Evolutionary conservation across 2,888 invertebrate species (phyloP), one percentile per base, ranked within the genome.

Genomic region (Dascillus cervinus): DNA sequence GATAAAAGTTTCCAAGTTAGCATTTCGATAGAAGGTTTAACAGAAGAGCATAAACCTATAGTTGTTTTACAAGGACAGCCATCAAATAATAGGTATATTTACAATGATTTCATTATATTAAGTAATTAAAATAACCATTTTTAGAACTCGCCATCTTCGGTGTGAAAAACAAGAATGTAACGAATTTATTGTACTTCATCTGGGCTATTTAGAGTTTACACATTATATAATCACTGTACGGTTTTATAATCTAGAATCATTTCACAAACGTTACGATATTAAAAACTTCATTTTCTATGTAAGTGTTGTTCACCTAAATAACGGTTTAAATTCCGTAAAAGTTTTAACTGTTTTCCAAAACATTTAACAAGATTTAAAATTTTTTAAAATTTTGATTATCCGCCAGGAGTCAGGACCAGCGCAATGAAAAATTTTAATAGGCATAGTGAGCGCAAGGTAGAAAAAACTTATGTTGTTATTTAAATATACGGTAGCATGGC

Each of bases 1-100:
- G 89, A 90, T 58, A 87, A 90, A 65, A 82, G 82, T 55, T 92
- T 94, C 59, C 79, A 82, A 63, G 77, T 94, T 31, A 83, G 83
- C 56, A 83, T 92, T 53, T 74, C 79, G 12, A 81, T 91, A 53
- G 83, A 89, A 44, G 90, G 90, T 14, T 70, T 89, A 13, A 73
- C 79, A 3, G 77, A 77, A 40, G 82, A 87, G 50, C 84, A 83
- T 47, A 80, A 78, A 38, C 75, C 82, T 0, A 66, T 77, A 4
- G 75, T 74, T 29, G 68, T 89, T 26, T 60, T 83, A 29, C 72
- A 77, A 23, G 72, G 72, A 34, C 75, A 75, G 32, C 69, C 72
- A 42, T 68, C 73, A 3, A 83, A 80, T 49, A 91, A 91, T 62
- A 77, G 84, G 81, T 80, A 60, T 38, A 17, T 8, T 17, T 17